Conservation (phyloP, 2,888 invertebrate species). For the Lasioglossum figueresi region DNA sequence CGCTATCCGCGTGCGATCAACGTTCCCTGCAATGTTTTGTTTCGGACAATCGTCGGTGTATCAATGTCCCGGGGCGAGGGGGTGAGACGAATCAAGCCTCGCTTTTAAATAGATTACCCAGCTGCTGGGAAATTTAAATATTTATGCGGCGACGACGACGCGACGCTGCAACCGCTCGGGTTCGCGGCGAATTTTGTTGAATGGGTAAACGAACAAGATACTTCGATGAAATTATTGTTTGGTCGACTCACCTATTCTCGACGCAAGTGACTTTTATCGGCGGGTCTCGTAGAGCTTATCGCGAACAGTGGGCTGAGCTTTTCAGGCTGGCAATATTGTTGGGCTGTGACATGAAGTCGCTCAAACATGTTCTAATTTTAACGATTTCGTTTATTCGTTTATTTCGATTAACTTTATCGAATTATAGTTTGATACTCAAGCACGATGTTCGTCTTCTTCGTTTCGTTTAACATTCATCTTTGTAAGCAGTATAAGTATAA, state of each 20-base stretch:
- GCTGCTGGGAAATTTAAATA: not conserved
- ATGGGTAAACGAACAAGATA: not conserved
- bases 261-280: not conserved
- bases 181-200: not conserved
- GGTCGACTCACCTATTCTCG: conserved; percentile 8
- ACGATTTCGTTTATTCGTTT: no score
- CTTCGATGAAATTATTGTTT: conserved; percentile 37
- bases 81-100: not conserved
- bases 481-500: no score
- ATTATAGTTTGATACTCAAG: not conserved
- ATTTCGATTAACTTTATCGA: not conserved
- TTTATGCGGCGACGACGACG: not conserved
- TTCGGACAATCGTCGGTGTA: conserved; percentile 2
- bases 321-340: not conserved
- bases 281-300: not conserved
- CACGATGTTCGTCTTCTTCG: no score
- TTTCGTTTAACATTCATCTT: no score
- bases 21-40: conserved; percentile 26
- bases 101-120: conserved; percentile 29
- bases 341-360: not conserved
- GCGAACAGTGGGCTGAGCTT: not conserved
- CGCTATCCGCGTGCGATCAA: conserved; percentile 11
- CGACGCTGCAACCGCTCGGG: not conserved
- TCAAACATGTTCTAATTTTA: not conserved
- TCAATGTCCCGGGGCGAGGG: not conserved